These are phyloP conservation scores for Antechinus stuartii DNA, from an alignment of 2,113 vertebrate species.

Conservation along the genomic window DNA sequence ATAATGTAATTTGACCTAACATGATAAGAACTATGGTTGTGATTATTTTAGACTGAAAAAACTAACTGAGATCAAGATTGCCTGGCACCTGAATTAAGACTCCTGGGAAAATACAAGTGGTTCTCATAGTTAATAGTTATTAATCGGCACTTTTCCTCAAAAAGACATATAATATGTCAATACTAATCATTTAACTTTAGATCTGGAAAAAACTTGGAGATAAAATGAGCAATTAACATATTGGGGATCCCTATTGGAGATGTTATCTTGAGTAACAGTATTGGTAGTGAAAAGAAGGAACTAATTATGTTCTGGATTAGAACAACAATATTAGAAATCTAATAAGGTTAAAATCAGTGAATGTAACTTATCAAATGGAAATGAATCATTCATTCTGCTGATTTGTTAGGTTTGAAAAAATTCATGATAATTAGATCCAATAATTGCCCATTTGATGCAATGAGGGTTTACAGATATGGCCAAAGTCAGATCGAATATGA, in stretches of 20 bases:
- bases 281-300: not conserved
- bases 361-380: not conserved
- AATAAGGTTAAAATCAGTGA: not conserved
- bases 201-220: not conserved
- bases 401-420: not conserved
- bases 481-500: not conserved
- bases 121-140: not conserved
- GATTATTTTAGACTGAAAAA: not conserved
- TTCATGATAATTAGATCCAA: not conserved
- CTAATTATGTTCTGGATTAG: not conserved
- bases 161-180: not conserved
- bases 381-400: not conserved
- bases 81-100: not conserved
- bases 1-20: not conserved
- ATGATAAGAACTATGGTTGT: not conserved
- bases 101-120: not conserved
- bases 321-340: not conserved
- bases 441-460: not conserved
- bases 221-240: not conserved
- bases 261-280: not conserved
- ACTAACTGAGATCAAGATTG: not conserved
- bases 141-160: not conserved
- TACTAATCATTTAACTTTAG: conserved; percentile 5
- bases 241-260: not conserved
- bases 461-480: not conserved